A percentile compares a stretch with the other conserved stretches of the same genome.
phyloP scores from a whole-genome alignment of 1,140 invertebrate species.

The Saccostrea echinata region DNA sequence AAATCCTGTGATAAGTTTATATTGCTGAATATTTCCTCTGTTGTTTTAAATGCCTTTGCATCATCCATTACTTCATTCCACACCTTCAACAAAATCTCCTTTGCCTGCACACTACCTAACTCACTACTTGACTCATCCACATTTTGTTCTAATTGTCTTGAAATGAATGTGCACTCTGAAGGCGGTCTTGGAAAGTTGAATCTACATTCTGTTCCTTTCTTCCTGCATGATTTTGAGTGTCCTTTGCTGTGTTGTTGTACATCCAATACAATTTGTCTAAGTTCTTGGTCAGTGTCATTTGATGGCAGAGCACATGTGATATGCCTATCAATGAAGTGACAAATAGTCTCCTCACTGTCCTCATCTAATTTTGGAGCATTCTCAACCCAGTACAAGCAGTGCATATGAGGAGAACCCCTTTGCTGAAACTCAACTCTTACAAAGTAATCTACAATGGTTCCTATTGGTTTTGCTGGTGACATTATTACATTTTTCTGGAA shows the following conservation, averaged over 20 bases:
- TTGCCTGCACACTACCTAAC: background rate
- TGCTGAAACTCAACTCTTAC: conserved; percentile 80
- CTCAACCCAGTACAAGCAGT: conserved; percentile 77
- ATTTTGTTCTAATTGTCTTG: background rate
- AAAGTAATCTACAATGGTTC: conserved; percentile 63
- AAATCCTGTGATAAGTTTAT: conserved; percentile 27
- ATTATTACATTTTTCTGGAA: conserved; percentile 27
- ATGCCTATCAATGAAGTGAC: conserved; percentile 54
- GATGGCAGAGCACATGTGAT: conserved; percentile 46
- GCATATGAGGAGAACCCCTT: conserved; percentile 79
- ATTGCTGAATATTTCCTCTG: background rate
- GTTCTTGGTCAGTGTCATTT: background rate
- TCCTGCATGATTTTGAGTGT: conserved; percentile 48
- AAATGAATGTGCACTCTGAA: conserved; percentile 42
- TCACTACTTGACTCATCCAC: background rate
- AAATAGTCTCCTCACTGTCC: conserved; percentile 44
- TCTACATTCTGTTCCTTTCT: conserved; percentile 40
- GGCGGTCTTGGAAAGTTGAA: no score
- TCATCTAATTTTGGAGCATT: conserved; percentile 68
- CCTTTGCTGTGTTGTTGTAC: conserved; percentile 49
- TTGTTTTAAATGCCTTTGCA: background rate
- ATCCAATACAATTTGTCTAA: conserved; percentile 17
- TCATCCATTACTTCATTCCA: conserved; percentile 7
- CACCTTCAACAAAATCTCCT: conserved; percentile 5
- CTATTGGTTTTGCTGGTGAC: conserved; percentile 51